Conservation (phyloP, 2,797 vertebrate genomes). For the Carapus acus region DNA sequence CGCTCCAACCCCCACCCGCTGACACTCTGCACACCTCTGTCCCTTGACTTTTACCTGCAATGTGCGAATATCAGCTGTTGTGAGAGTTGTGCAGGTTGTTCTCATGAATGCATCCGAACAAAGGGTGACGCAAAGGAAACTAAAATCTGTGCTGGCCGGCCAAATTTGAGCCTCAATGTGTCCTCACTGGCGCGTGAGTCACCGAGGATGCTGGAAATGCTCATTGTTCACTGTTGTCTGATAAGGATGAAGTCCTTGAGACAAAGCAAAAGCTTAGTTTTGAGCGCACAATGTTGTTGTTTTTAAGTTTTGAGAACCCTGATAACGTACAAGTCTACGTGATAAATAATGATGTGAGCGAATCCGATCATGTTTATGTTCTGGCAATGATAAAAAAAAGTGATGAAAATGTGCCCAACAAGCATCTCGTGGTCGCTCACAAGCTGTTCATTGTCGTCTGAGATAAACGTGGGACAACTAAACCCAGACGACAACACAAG, state of each 20-base stretch:
- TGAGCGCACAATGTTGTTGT: slow-evolving; percentile 1
- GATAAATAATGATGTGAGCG: no score
- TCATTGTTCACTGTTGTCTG: background rate
- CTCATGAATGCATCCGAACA: background rate
- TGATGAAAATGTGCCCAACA: no score
- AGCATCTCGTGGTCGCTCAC: no score
- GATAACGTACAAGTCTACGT: no score
- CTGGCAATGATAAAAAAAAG: no score
- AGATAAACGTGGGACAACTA: no score
- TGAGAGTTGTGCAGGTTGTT: background rate
- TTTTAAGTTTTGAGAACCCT: no score
- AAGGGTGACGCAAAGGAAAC: background rate
- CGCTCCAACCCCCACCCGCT: no score
- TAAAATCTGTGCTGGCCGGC: background rate
- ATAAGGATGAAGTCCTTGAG: background rate
- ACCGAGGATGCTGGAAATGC: background rate
- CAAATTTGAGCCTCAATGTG: background rate
- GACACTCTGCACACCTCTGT: no score
- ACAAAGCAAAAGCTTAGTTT: background rate
- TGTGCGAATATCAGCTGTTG: background rate
- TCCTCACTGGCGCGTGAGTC: background rate
- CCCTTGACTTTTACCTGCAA: background rate
- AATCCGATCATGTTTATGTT: no score
- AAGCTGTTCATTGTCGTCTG: no score
- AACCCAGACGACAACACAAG: no score